phyloP scores from a whole-genome alignment of 2,113 vertebrate genomes.

The Lasiurus borealis region DNA sequence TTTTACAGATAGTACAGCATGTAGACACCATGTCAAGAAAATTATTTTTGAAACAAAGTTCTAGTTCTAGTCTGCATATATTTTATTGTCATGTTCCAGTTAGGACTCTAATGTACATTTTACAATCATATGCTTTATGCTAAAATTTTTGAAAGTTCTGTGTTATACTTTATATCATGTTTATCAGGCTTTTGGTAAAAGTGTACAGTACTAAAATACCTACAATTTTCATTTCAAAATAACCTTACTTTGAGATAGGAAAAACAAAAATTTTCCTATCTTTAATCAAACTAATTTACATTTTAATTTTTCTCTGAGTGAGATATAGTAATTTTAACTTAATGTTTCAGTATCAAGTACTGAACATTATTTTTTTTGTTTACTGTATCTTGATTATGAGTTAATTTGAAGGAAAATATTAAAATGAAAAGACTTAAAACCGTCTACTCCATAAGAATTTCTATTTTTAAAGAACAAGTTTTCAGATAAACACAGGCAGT shows the following conservation, averaged over 20 bases:
- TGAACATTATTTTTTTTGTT: not conserved
- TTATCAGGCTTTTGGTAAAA: not conserved
- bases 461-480: constrained; percentile 48
- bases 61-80: constrained; percentile 6
- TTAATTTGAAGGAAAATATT: constrained; percentile 46
- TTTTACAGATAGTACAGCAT: constrained; percentile 1
- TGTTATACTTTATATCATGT: not conserved
- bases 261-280: not conserved
- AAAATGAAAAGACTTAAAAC: constrained; percentile 36
- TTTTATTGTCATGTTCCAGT: constrained; percentile 23
- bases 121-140: not conserved
- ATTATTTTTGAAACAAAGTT: constrained; percentile 31
- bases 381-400: constrained; percentile 43
- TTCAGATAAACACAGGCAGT: constrained; percentile 57
- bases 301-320: constrained; percentile 10
- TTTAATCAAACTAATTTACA: constrained; percentile 35
- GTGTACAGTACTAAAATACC: not conserved
- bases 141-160: not conserved
- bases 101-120: not conserved
- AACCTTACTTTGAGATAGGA: constrained; percentile 33
- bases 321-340: constrained; percentile 23
- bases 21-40: constrained; percentile 6
- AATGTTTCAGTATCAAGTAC: constrained; percentile 35
- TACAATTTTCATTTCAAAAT: constrained; percentile 52
- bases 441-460: not conserved